Percentiles rank a stretch among this genome's conserved stretches.
These are phyloP conservation scores for Saguinus midas DNA, from an alignment of 2,113 vertebrate species.

Conservation along the genomic window DNA sequence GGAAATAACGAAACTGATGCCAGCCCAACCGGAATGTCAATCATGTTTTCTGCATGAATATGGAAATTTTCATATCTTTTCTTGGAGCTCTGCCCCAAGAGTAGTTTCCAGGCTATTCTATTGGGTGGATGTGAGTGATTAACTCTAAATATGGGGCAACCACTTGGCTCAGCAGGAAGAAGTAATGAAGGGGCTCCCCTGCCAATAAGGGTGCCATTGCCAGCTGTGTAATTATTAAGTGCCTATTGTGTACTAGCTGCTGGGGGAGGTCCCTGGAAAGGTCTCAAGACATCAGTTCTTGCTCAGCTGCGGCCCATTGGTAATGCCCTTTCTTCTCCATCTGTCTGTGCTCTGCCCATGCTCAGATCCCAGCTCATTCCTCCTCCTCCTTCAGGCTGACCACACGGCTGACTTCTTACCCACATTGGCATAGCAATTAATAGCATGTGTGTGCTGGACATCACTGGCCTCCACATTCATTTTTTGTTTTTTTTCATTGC, in stretches of 20 bases:
- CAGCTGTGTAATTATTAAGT: background rate
- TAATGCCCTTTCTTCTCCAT: background rate
- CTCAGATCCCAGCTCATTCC: background rate
- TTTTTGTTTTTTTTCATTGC: no score
- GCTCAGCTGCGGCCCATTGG: background rate
- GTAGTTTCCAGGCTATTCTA: background rate
- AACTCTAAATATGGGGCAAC: background rate
- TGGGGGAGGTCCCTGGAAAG: background rate
- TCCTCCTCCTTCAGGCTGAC: background rate
- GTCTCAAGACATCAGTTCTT: background rate
- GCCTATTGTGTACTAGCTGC: background rate
- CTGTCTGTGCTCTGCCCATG: background rate
- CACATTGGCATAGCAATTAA: fast-evolving
- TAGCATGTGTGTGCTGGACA: background rate
- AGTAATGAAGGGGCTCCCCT: background rate
- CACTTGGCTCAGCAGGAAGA: background rate
- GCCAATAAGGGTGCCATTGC: background rate
- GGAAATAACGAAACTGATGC: conserved; percentile 66
- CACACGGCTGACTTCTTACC: background rate
- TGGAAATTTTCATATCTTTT: conserved; percentile 47
- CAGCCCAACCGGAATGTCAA: conserved; percentile 46
- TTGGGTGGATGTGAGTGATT: background rate
- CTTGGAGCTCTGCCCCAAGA: background rate
- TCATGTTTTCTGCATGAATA: conserved; percentile 36
- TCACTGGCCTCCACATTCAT: background rate